Percentiles rank a stretch among this genome's conserved stretches.
Conservation (phyloP, 2,113 vertebrate species). For the Melanocharis versteri region DNA sequence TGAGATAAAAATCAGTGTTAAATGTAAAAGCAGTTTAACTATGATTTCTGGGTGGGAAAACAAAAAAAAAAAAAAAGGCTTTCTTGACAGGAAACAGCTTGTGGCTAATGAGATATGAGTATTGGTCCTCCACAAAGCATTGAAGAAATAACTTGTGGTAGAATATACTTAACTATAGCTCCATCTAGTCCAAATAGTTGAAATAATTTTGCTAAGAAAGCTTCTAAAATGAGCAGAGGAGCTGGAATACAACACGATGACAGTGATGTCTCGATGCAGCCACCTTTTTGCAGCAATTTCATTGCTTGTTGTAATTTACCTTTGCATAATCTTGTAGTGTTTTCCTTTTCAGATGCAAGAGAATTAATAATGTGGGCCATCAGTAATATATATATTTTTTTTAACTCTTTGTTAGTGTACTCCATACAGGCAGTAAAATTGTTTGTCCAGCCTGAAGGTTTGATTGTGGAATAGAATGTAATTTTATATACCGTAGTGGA, state of each 20-base stretch:
- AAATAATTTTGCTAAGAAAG: neutral
- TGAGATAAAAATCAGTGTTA: neutral
- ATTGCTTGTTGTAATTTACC: neutral
- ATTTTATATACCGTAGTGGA: neutral
- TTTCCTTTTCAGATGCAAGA: neutral
- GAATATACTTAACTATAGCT: neutral
- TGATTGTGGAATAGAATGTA: neutral
- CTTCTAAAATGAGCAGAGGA: neutral
- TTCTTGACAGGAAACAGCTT: conserved; percentile 2
- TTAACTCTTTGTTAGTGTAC: neutral
- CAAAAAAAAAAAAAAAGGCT: neutral
- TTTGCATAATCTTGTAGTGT: neutral
- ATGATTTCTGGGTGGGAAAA: neutral
- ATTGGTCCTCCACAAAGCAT: neutral
- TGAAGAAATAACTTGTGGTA: neutral
- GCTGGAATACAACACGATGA: neutral
- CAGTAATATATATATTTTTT: neutral
- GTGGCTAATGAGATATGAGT: neutral
- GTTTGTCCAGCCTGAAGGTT: neutral
- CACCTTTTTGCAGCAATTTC: neutral
- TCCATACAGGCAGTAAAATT: neutral
- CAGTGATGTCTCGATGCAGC: neutral
- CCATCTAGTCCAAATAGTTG: neutral
- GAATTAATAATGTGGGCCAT: neutral
- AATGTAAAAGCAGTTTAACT: neutral